Conservation (phyloP, 2,113 vertebrate species). For the Panthera tigris region DNA sequence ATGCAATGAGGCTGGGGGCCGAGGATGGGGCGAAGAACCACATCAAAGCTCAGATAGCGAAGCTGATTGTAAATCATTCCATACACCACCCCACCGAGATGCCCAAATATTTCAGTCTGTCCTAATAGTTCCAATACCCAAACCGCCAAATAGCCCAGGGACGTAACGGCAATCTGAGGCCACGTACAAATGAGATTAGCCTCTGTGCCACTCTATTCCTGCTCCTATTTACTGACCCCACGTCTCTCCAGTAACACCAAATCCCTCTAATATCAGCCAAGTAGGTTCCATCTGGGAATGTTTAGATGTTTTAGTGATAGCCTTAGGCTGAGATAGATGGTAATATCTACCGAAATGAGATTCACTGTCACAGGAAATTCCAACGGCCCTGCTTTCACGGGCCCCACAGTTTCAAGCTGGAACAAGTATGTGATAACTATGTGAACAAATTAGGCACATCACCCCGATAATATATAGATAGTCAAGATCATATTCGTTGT, state of each 20-base stretch:
- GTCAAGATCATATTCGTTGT: conserved; percentile 61
- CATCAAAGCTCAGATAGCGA: conserved; percentile 69
- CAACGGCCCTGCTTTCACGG: conserved; percentile 78
- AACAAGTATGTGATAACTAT: conserved; percentile 79
- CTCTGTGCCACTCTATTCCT: conserved; percentile 72
- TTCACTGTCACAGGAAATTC: conserved; percentile 86
- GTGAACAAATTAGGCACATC: conserved; percentile 82
- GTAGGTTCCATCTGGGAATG: conserved; percentile 84
- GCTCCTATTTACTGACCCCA: conserved; percentile 82
- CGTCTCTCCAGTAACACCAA: conserved; percentile 82
- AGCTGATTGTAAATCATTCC: conserved; percentile 70
- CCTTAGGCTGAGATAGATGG: conserved; percentile 84
- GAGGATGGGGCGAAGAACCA: not conserved
- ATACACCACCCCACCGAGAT: conserved; percentile 31
- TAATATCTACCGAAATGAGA: conserved; percentile 84
- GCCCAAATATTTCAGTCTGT: conserved; percentile 74
- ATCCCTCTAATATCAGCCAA: conserved; percentile 84
- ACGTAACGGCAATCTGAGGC: conserved; percentile 56
- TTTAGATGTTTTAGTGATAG: conserved; percentile 84
- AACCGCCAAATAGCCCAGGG: conserved; percentile 73
- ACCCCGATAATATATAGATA: conserved; percentile 72
- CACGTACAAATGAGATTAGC: conserved; percentile 81
- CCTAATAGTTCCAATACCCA: conserved; percentile 67
- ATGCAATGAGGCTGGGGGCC: conserved; percentile 33
- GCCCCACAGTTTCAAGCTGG: conserved; percentile 76